These are phyloP conservation scores for Congeria kusceri DNA, from an alignment of 2,888 invertebrate genomes.

Conservation along the genomic window DNA sequence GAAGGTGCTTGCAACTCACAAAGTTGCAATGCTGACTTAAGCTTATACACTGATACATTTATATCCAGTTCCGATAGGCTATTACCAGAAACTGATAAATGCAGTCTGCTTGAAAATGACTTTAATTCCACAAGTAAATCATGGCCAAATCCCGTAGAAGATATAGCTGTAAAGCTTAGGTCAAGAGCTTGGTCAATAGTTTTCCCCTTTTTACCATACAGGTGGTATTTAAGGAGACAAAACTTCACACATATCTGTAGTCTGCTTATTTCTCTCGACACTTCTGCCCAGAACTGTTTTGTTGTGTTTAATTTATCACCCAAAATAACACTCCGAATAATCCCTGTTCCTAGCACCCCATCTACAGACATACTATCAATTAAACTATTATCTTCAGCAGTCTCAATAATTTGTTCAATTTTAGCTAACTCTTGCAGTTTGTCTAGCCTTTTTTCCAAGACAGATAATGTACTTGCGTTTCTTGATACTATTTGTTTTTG, in stretches of 20 bases:
- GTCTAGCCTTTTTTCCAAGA: neutral
- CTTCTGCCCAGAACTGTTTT: constrained; percentile 15
- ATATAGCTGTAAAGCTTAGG: neutral
- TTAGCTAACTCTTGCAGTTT: neutral
- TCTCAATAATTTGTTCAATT: neutral
- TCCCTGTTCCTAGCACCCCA: neutral
- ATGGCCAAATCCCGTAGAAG: neutral
- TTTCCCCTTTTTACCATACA: no score
- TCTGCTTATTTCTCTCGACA: neutral
- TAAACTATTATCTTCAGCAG: neutral
- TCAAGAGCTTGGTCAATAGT: neutral
- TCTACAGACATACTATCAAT: neutral
- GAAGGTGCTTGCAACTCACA: no score
- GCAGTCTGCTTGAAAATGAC: neutral
- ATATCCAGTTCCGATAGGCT: no score
- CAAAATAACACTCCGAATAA: neutral
- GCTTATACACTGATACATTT: no score
- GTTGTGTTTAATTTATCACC: neutral
- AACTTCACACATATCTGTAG: neutral
- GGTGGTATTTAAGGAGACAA: neutral
- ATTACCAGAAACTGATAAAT: no score
- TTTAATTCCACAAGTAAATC: neutral
- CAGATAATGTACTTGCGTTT: neutral
- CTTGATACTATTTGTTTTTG: no score
- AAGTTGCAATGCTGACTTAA: no score